These are phyloP conservation scores for Urocolius indicus DNA, from an alignment of 2,113 vertebrate species.

Conservation along the genomic window DNA sequence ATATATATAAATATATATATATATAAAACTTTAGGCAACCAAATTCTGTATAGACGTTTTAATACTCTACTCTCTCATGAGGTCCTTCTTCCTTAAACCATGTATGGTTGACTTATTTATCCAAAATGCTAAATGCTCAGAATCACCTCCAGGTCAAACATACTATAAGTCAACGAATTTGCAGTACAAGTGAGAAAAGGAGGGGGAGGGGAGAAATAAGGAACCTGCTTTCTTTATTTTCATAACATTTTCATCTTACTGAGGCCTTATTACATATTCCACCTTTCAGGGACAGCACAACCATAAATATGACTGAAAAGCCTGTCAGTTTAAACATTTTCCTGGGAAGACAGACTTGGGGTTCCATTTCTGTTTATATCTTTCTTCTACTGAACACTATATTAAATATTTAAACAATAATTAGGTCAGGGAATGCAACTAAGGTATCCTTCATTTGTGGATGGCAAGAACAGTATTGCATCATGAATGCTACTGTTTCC, in stretches of 20 bases:
- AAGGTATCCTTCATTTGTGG: not conserved
- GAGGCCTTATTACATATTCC: not conserved
- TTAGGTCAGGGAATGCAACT: not conserved
- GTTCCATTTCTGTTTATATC: not conserved
- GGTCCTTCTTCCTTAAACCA: not conserved
- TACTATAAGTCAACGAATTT: not conserved
- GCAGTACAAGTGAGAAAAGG: not conserved
- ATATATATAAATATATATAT: not conserved
- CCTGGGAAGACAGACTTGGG: not conserved
- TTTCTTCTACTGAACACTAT: not conserved
- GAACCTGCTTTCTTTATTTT: not conserved
- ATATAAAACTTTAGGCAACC: not conserved
- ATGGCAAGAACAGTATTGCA: not conserved
- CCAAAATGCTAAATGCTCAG: not conserved
- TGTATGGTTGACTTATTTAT: not conserved
- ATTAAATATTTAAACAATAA: constrained; percentile 46
- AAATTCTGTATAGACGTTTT: not conserved
- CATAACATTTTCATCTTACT: not conserved
- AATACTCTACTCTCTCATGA: not conserved
- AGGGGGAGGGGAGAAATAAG: not conserved
- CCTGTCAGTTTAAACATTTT: constrained; percentile 5
- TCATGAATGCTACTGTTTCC: not conserved
- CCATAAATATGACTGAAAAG: not conserved
- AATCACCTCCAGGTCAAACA: not conserved
- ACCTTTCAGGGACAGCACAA: not conserved